Evolutionary conservation across 2,797 vertebrate genomes (phyloP), one percentile per base, ranked within the genome.

Genomic region (Hippopotamyrus pictus): DNA sequence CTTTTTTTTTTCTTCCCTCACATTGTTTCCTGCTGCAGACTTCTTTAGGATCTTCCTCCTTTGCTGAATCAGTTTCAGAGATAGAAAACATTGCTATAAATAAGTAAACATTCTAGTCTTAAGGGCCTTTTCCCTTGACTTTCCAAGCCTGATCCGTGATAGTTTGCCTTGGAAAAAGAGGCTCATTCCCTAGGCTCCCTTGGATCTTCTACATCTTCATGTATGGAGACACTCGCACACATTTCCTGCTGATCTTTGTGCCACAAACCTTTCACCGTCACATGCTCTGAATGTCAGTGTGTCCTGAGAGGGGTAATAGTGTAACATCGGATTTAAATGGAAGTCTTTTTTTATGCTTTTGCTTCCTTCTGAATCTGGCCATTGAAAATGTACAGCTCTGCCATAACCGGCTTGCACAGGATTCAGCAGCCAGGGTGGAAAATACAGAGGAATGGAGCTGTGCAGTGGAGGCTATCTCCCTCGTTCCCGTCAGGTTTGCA

Each of bases 401-500:
- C 73, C 19, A 3, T 84, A 84, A 50, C 19, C 5, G 3, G 82
- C 22, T 84, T 9, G 44, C n/a, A 19, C 79, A 84, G 44, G 79
- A 84, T 84, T 69, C 62, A 69, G 25, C 62, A 33, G 25, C 25
- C 9, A 14, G 25, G 7, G 82, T 51, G 9, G 41, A 22, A 29
- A 84, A 25, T 12, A 11, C 1, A 14, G 82, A 25, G 2, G 25
- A 48, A 94, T 94, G 92, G 94, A 93, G 94, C 95, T 94, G 94
- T 94, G 94, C 94, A 33, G 62, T 29, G 25, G 94, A 91, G 92
- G 69, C 91, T 88, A 91, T 90, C 92, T 93, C 92, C 94, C 92
- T 91, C 91, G 91, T 92, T 94, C 93, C 92, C 93, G 91, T 91
- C 90, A 92, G 92, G 89, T 93, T 91, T 93, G 90, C 92, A 91